Conservation (phyloP, 1,140 invertebrate genomes). For the Adelges cooleyi region DNA sequence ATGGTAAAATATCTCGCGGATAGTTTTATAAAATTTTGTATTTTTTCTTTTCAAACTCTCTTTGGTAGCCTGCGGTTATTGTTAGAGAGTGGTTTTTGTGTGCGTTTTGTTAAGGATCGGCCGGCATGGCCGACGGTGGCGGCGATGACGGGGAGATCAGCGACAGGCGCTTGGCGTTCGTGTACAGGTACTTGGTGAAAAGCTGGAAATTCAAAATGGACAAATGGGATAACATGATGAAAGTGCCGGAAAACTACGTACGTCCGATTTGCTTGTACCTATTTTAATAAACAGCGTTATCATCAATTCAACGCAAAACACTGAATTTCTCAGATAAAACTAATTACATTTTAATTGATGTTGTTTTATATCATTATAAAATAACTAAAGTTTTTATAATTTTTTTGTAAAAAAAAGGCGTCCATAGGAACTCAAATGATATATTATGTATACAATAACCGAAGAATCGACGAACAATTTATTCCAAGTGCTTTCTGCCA, state of each 20-base stretch:
- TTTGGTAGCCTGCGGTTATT: neutral
- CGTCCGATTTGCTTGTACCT: neutral
- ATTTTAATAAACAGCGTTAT: neutral
- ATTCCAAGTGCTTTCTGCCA: no score
- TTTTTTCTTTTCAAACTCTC: neutral
- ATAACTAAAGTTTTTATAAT: no score
- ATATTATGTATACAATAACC: no score
- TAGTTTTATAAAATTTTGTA: neutral
- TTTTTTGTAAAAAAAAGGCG: no score
- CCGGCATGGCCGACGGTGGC: neutral
- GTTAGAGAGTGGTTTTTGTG: neutral
- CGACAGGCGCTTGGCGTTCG: slow-evolving; percentile 68
- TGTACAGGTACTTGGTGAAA: slow-evolving; percentile 74
- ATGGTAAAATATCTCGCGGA: neutral
- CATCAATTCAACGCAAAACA: no score
- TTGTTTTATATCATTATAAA: neutral
- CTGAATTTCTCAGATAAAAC: no score
- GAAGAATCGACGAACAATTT: no score
- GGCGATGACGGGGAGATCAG: neutral
- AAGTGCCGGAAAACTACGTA: slow-evolving; percentile 58
- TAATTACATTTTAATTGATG: neutral
- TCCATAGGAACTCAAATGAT: no score
- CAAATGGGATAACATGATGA: slow-evolving; percentile 74
- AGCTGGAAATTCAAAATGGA: slow-evolving; percentile 82
- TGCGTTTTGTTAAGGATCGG: neutral